Conservation (phyloP, 2,113 vertebrate genomes). For the Theristicus caerulescens region DNA sequence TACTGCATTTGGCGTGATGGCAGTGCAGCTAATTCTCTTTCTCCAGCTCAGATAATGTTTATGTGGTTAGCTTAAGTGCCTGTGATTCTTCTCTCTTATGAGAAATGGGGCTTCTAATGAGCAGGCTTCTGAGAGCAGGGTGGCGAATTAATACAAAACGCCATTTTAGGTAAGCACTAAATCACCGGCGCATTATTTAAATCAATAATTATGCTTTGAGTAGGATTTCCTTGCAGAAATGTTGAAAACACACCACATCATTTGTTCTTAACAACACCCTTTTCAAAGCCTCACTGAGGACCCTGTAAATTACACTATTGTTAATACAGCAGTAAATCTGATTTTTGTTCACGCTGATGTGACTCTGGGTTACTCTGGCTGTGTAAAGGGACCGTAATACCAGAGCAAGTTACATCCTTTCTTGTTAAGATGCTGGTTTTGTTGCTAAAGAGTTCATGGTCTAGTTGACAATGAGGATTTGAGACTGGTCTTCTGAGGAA, state of each 20-base stretch:
- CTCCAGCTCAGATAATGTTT: constrained; percentile 22
- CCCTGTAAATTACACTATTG: not conserved
- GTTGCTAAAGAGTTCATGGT: not conserved
- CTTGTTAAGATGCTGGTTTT: not conserved
- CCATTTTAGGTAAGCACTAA: constrained; percentile 13
- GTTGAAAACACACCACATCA: not conserved
- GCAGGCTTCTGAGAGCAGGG: not conserved
- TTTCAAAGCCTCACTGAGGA: not conserved
- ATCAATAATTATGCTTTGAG: not conserved
- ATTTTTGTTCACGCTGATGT: not conserved
- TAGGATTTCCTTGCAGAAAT: not conserved
- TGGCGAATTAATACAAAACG: not conserved
- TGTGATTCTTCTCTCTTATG: not conserved
- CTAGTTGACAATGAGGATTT: not conserved
- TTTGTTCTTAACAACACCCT: not conserved
- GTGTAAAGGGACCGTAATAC: not conserved
- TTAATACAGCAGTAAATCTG: not conserved
- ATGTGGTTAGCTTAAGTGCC: constrained; percentile 42
- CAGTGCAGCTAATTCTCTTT: not conserved
- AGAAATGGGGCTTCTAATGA: not conserved
- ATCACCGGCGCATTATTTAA: not conserved
- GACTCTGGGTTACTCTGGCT: not conserved
- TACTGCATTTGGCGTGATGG: not conserved
- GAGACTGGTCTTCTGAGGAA: not conserved
- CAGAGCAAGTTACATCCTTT: not conserved